These are phyloP conservation scores for Apis mellifera DNA, from an alignment of 1,140 invertebrate species.

Conservation along the genomic window Amel_HAv3.1 CM009942.2:10149001-10149500, in stretches of 20 bases:
- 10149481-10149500: conserved; percentile 18
- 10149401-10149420: conserved; percentile 47
- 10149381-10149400: no score
- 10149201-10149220: background rate
- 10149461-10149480: background rate
- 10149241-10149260: conserved; percentile 61
- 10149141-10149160: conserved; percentile 56
- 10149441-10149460: conserved; percentile 51
- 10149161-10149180: conserved; percentile 50
- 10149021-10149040: no score
- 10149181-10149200: conserved; percentile 56
- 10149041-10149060: no score
- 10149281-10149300: background rate
- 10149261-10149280: conserved; percentile 49
- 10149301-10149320: conserved; percentile 29
- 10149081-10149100: background rate
- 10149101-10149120: conserved; percentile 38
- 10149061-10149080: background rate
- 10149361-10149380: conserved; percentile 8
- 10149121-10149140: conserved; percentile 50
- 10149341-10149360: conserved; percentile 36
- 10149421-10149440: conserved; percentile 63
- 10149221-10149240: no score
- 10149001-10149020: conserved; percentile 55
- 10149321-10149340: conserved; percentile 2